phyloP scores from a whole-genome alignment of 2,888 invertebrate genomes.

The Rapana venosa region DNA sequence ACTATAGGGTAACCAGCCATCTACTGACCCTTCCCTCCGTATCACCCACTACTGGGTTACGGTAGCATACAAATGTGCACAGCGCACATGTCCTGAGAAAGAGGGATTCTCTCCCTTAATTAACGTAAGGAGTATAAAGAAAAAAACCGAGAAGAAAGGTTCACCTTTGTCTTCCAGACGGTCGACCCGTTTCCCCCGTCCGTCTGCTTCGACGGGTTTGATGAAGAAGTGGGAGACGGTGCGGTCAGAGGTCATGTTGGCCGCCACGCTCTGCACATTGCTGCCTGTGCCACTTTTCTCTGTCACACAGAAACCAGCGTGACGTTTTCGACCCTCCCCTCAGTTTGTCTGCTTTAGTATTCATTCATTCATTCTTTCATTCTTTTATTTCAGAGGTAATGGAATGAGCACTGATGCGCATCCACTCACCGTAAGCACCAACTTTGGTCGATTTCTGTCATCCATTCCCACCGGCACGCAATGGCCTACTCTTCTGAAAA shows the following conservation, averaged over 20 bases:
- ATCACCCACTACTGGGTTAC: no score
- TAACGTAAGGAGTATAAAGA: neutral
- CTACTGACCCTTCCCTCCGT: no score
- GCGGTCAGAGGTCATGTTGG: slow-evolving; percentile 54
- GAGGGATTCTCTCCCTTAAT: no score
- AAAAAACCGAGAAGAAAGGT: neutral
- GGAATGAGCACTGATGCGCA: no score
- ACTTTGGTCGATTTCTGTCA: no score
- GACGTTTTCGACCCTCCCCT: neutral
- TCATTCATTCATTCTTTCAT: neutral
- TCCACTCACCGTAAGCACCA: no score
- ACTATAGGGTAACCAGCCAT: no score
- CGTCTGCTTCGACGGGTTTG: slow-evolving; percentile 75
- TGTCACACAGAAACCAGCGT: slow-evolving; percentile 9
- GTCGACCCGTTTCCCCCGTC: slow-evolving; percentile 64
- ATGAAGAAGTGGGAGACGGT: slow-evolving; percentile 72
- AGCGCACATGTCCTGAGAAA: neutral
- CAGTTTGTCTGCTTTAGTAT: no score
- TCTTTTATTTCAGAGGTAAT: neutral
- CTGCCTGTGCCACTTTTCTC: slow-evolving; percentile 33
- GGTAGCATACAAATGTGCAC: neutral
- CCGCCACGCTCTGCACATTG: slow-evolving; percentile 63
- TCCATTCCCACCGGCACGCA: no score
- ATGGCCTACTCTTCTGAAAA: no score
- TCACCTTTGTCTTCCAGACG: slow-evolving; percentile 73